Evolutionary conservation across 1,140 invertebrate species (phyloP), one percentile per base, ranked within the genome.

Genomic region (Fopius arisanus): DNA sequence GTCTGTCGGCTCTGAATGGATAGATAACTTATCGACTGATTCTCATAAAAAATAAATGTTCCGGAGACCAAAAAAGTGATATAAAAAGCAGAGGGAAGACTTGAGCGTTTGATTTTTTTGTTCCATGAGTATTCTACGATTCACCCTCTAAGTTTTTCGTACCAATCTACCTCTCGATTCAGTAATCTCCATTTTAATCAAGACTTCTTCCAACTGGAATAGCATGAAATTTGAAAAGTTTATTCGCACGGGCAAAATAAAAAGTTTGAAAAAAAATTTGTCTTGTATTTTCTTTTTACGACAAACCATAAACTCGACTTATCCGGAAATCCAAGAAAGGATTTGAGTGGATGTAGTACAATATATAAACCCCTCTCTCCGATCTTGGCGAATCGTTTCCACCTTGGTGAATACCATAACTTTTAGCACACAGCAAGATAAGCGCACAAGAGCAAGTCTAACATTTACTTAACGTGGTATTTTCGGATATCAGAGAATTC

Each of bases 321-420:
- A 48, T 48, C 43, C 43, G 6, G 43, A 48, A 48, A 48, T 48
- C 43, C 43, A 48, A 48, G 43, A 48, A 48, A 48, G 43, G 43
- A 48, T 48, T 48, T 48, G 43, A 48, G 43, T 48, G n/a, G 43
- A 48, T 48, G 43, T 48, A 48, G 43, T 48, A 48, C 43, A 48
- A 48, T 48, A 48, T 48, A 48, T 48, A 48, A 14, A 48, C 43
- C 43, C 43, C 43, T 16, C 43, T 48, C 43, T 48, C n/a, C 14
- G 16, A n/a, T 19, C 43, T 16, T 2, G 43, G 43, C 10, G 43
- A 48, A 48, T 48, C 43, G 43, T 48, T 48, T 48, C 43, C 43
- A 48, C 43, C 43, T 48, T 16, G 43, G 43, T 48, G 43, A 48
- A 7, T 48, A 48, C 43, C 43, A 48, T 48, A 48, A 48, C 43